phyloP scores from a whole-genome alignment of 1,140 invertebrate species.

The Camponotus floridanus region DNA sequence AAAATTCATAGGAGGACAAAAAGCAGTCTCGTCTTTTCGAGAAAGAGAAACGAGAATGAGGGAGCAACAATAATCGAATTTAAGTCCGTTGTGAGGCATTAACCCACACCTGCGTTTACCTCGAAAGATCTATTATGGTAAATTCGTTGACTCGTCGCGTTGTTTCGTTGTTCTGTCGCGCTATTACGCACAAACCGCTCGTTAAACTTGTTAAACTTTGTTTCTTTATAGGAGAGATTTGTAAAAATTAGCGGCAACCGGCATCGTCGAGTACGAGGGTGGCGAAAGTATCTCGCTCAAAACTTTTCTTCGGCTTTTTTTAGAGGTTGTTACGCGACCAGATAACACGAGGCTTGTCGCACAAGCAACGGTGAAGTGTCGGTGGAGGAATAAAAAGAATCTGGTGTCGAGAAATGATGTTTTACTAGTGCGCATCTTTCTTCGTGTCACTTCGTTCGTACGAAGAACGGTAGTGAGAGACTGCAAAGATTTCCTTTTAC shows the following conservation, averaged over 20 bases:
- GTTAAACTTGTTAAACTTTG: constrained; percentile 40
- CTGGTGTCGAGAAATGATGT: neutral
- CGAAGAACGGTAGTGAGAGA: neutral
- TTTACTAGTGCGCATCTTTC: neutral
- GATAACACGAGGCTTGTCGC: neutral
- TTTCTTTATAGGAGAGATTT: constrained; percentile 19
- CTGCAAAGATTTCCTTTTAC: constrained; percentile 10
- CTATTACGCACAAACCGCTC: constrained; percentile 7
- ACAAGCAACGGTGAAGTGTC: constrained; percentile 10
- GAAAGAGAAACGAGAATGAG: neutral
- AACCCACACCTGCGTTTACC: neutral
- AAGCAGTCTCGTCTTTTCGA: neutral
- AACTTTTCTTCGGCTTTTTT: constrained; percentile 39
- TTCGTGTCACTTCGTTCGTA: neutral
- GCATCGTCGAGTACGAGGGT: neutral
- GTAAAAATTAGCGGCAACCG: constrained; percentile 36
- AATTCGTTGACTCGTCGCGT: neutral
- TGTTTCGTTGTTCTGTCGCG: neutral
- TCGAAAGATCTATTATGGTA: constrained; percentile 23
- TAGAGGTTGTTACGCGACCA: constrained; percentile 9
- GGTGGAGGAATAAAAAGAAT: constrained; percentile 26
- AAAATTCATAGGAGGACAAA: constrained; percentile 29
- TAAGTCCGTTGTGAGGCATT: constrained; percentile 19
- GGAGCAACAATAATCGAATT: constrained; percentile 43
- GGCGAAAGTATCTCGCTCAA: constrained; percentile 8